These are phyloP conservation scores for Drosophila barbarae DNA, from an alignment of 2,888 invertebrate genomes.

Conservation along the genomic window DNA sequence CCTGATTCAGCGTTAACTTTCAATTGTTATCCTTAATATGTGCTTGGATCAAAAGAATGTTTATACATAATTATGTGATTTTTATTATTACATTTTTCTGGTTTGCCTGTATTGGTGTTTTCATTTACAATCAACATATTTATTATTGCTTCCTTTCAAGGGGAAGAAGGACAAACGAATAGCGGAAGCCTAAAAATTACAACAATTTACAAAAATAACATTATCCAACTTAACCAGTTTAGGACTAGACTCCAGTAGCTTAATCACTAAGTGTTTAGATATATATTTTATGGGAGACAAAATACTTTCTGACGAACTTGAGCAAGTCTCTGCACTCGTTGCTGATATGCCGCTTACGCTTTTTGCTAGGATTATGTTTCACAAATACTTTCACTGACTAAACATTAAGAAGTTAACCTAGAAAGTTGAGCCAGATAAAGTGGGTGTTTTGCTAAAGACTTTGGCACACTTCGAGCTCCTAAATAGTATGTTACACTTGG, in stretches of 20 bases:
- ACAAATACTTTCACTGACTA: conserved; percentile 45
- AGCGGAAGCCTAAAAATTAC: conserved; percentile 39
- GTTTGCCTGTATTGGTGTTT: conserved; percentile 20
- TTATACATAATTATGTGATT: conserved; percentile 37
- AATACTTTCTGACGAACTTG: conserved; percentile 36
- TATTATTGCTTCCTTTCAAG: background rate
- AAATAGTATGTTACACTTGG: conserved; percentile 15
- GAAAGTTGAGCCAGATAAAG: conserved; percentile 10
- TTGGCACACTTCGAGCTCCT: conserved; percentile 31
- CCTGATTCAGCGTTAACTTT: conserved; percentile 43
- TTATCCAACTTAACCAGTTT: conserved; percentile 40
- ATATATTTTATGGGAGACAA: conserved; percentile 30
- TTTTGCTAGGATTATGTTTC: conserved; percentile 30
- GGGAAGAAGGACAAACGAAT: conserved; percentile 4
- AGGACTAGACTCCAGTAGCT: conserved; percentile 33
- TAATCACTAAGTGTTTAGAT: conserved; percentile 31
- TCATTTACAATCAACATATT: conserved; percentile 25
- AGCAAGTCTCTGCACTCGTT: conserved; percentile 23
- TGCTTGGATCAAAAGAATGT: conserved; percentile 17
- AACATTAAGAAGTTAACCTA: conserved; percentile 16
- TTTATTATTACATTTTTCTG: conserved; percentile 38
- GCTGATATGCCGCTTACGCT: conserved; percentile 37
- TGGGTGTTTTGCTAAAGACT: background rate
- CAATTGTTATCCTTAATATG: conserved; percentile 40
- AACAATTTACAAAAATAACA: conserved; percentile 57